Evolutionary conservation across 2,888 invertebrate genomes (phyloP).

Genomic region (Pyralis farinalis): DNA sequence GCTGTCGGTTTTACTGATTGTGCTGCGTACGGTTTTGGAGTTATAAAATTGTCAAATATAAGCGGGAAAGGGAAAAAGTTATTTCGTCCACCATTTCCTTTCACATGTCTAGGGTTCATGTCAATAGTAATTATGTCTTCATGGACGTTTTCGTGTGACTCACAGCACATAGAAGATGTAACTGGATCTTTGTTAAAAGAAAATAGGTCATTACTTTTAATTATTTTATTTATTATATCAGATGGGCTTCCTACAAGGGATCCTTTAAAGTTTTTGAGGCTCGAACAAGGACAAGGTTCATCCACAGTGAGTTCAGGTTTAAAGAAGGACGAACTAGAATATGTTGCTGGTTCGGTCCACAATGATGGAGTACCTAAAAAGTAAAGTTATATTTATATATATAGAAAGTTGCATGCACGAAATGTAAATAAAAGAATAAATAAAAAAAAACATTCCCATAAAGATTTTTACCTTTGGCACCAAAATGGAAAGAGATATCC

Average conservation of each 20-base stretch:
- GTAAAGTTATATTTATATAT: too few species aligned
- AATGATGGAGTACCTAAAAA: not conserved
- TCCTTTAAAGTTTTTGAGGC: conserved; percentile 34
- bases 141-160: conserved; percentile 60
- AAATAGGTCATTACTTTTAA: conserved; percentile 51
- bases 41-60: conserved; percentile 33
- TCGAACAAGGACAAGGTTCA: conserved; percentile 52
- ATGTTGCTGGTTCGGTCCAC: conserved; percentile 4
- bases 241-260: conserved; percentile 35
- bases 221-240: conserved; percentile 49
- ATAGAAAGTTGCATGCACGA: too few species aligned
- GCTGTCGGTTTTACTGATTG: conserved; percentile 39
- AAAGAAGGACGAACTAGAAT: conserved; percentile 17
- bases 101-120: conserved; percentile 35
- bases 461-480: conserved; percentile 49
- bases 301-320: conserved; percentile 24
- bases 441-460: too few species aligned
- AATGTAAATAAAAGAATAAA: too few species aligned
- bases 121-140: conserved; percentile 58
- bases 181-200: conserved; percentile 40
- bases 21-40: conserved; percentile 24
- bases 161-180: conserved; percentile 51
- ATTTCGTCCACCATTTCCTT: conserved; percentile 8
- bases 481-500: conserved; percentile 62
- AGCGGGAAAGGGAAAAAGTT: conserved; percentile 29